phyloP scores from a whole-genome alignment of 2,113 vertebrate genomes.

The Falcunculus frontatus region DNA sequence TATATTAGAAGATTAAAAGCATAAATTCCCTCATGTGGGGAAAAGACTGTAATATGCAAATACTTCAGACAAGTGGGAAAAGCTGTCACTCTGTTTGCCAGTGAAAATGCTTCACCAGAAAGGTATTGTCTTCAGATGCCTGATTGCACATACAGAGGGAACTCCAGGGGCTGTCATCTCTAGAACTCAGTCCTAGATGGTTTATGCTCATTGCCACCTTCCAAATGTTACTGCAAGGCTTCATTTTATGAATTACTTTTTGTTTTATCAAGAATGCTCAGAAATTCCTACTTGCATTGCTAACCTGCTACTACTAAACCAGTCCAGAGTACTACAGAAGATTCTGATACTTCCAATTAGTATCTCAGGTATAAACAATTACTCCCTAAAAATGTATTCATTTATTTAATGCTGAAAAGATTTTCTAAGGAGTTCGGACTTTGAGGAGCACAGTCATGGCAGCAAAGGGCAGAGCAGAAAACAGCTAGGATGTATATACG shows the following conservation, averaged over 20 bases:
- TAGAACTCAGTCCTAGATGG: not conserved
- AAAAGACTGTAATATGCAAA: not conserved
- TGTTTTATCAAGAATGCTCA: not conserved
- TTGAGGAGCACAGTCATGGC: not conserved
- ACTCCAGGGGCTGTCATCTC: not conserved
- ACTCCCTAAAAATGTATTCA: not conserved
- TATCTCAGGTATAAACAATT: not conserved
- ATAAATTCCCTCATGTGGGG: not conserved
- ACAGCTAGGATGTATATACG: rapidly evolving
- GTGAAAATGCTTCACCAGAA: not conserved
- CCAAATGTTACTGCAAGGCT: not conserved
- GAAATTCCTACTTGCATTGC: not conserved
- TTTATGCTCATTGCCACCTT: not conserved
- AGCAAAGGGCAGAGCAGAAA: not conserved
- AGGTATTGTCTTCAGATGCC: not conserved
- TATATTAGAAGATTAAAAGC: constrained; percentile 1
- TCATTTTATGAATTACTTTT: not conserved
- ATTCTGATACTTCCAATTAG: not conserved
- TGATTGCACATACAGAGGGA: not conserved
- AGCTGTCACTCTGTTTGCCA: not conserved
- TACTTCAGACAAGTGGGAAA: not conserved
- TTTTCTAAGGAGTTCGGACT: not conserved
- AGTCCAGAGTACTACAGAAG: not conserved
- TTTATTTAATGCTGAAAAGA: not conserved
- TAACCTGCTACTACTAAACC: not conserved